phyloP scores from a whole-genome alignment of 2,888 invertebrate species.

The Dicyrtomina minuta region DNA sequence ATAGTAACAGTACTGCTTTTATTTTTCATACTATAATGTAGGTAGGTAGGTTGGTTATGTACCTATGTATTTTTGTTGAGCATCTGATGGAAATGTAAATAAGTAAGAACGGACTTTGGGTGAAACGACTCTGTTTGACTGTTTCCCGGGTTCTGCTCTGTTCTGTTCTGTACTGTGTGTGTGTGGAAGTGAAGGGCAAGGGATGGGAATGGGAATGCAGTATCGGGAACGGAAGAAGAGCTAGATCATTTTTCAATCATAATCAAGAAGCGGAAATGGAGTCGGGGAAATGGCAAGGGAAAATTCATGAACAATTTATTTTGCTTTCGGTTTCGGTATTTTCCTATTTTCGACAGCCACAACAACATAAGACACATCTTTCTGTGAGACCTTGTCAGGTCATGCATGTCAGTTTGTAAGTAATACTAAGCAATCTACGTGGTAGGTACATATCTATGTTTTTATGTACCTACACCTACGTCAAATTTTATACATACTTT shows the following conservation, averaged over 20 bases:
- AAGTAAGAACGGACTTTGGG: too few species aligned
- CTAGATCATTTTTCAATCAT: conserved; percentile 21
- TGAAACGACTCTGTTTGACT: too few species aligned
- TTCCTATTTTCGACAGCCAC: neutral
- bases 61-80: too few species aligned
- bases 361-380: neutral
- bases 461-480: neutral
- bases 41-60: too few species aligned
- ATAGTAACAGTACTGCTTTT: too few species aligned
- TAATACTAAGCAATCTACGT: neutral
- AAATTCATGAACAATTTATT: conserved; percentile 11
- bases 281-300: conserved; percentile 10
- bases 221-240: neutral
- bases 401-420: neutral
- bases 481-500: neutral
- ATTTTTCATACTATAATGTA: too few species aligned
- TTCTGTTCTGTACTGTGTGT: too few species aligned
- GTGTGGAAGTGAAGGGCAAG: too few species aligned
- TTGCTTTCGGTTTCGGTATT: neutral
- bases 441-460: neutral
- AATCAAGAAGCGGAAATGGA: conserved; percentile 12
- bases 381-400: too few species aligned
- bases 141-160: too few species aligned
- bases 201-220: too few species aligned
- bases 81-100: too few species aligned